Base-by-base conservation (phyloP, 2,797 vertebrate genomes). In the Mastacembelus armatus region DNA sequence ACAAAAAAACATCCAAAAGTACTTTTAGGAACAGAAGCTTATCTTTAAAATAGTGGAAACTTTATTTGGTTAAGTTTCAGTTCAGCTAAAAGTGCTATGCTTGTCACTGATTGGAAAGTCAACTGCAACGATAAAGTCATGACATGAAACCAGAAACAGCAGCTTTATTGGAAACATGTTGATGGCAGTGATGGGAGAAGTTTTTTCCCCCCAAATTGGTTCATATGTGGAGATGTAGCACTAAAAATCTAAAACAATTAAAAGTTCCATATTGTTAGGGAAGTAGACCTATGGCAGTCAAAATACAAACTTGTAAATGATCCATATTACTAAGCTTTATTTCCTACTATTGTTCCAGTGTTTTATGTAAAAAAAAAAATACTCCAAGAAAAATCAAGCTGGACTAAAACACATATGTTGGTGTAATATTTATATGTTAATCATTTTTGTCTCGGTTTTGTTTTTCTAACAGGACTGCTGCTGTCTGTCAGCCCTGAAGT, bases 401-500 rank as follows among this genome's bases (percentile, higher is more conserved):
- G n/a, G n/a, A n/a, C n/a, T n/a, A n/a, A n/a, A n/a, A n/a, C n/a
- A n/a, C n/a, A n/a, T n/a, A n/a, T n/a, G n/a, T 40, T 33, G 21
- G 18, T 26, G 42, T 18, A 10, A 5, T 35, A 5, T 9, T 8
- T 4, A 42, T 29, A n/a, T 68, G 42, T 10, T 63, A 21, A 16
- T 66, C 7, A 4, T 12, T 5, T 42, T 30, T 1, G 16, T 43
- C 39, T 22, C 24, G 1, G 35, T 36, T 58, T 9, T 52, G 2
- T 7, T 56, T 36, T 38, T 44, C 0, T 15, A 22, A 68, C 83
- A 94, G 93, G 85, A 85, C 14, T 81, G 86, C 71, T 93, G 93
- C 65, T 62, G 68, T 57, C 39, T 39, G n/a, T 29, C 79, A 10
- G 92, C 88, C 5, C 22, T 93, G 24, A 0, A 44, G 0, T 94